Evolutionary conservation across 2,113 vertebrate genomes (phyloP), one percentile per base, ranked within the genome.

Genomic region (Chloropsis hardwickii): DNA sequence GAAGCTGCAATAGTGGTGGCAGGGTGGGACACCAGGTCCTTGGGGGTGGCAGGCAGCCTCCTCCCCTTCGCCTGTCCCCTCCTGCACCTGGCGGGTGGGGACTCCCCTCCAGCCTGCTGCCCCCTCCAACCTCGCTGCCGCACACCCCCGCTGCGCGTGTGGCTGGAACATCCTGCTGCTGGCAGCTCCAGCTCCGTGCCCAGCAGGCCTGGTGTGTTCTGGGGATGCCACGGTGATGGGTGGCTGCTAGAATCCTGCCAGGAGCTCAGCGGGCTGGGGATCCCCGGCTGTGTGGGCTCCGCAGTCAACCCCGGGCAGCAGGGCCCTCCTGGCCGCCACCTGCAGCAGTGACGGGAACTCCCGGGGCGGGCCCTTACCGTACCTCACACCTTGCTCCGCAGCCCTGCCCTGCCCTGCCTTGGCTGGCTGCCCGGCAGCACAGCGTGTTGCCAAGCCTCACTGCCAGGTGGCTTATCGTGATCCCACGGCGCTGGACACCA

Each of bases 71-170:
- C 10, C 1, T 11, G 29, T 24, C 47, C 42, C 21, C 7, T 86
- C 29, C 37, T 57, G 57, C 2, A 1, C 67, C 31, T 0, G 1
- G 12, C 0, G 0, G 19, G 9, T 10, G 28, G 8, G 22, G 33
- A 20, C 0, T 57, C 13, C 28, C 58, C 81, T 60, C 23, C 2
- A 2, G 18, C 14, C 44, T 24, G n/a, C 48, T 1, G 1, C 47
- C 47, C 69, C 47, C 77, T 40, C 4, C 47, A 42, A 73, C 47
- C 77, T 40, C 4, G 2, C 33, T 45, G 39, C 48, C 16, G 42
- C 3, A 2, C 69, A 20, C 5, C 22, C 47, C 37, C 16, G 5
- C 53, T 0, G 7, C 0, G 0, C 2, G 0, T 3, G 22, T 3
- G 12, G 17, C 23, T 2, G 4, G 19, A 50, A 25, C 64, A 53